Conservation (phyloP, 2,113 vertebrate species). For the Gobius niger region DNA sequence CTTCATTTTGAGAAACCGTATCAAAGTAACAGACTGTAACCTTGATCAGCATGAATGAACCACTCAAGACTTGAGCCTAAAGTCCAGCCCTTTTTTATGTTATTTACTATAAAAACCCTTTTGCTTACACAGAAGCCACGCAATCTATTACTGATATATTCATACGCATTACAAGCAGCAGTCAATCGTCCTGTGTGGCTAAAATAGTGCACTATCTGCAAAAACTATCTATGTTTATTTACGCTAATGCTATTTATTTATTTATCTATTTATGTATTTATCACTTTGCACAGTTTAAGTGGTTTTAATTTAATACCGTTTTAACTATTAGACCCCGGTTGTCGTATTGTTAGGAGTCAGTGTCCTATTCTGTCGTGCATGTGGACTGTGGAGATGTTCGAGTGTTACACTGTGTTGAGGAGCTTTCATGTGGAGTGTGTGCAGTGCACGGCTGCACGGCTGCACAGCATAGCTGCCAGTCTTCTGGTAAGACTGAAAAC, state of each 20-base stretch:
- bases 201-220: conserved; percentile 51
- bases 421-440: neutral
- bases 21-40: conserved; percentile 21
- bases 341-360: no score
- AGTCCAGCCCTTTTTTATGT: conserved; percentile 21
- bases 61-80: conserved; percentile 11
- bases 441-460: neutral
- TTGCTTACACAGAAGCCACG: conserved; percentile 54
- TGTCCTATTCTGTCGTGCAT: no score
- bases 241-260: conserved; percentile 46
- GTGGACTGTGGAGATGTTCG: conserved; percentile 18
- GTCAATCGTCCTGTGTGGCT: conserved; percentile 28
- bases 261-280: conserved; percentile 50
- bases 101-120: conserved; percentile 29
- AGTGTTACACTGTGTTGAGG: neutral
- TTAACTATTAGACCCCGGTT: no score
- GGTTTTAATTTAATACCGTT: no score
- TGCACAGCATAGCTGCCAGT: conserved; percentile 14
- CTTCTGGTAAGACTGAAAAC: conserved; percentile 38
- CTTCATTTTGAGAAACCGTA: conserved; percentile 4
- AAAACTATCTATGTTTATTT: conserved; percentile 17
- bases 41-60: conserved; percentile 7
- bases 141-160: conserved; percentile 40
- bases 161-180: conserved; percentile 17
- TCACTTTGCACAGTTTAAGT: conserved; percentile 45